A percentile compares a stretch with the other conserved stretches of the same genome.
Evolutionary conservation across 2,113 vertebrate genomes (phyloP).

Genomic region (Chamaea fasciata): DNA sequence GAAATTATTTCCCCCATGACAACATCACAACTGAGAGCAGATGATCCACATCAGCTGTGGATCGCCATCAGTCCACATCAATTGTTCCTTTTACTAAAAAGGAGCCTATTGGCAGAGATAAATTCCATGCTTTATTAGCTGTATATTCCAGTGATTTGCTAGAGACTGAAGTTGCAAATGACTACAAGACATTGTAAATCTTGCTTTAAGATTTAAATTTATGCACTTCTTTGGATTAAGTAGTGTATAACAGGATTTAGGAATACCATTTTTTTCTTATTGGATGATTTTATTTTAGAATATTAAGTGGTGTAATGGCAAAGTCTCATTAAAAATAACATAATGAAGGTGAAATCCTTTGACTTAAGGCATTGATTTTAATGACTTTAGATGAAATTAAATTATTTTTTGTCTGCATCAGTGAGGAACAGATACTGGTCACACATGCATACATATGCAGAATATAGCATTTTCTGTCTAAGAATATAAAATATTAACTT

Average conservation of each 20-base stretch:
- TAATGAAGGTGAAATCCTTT: neutral
- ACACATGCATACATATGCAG: neutral
- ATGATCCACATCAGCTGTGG: neutral
- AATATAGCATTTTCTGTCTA: slow-evolving; percentile 7
- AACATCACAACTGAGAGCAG: neutral
- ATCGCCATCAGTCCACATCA: neutral
- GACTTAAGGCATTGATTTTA: neutral
- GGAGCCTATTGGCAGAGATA: neutral
- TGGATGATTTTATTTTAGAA: neutral
- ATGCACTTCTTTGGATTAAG: neutral
- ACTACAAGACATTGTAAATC: neutral
- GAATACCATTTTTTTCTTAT: neutral
- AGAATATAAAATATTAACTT: slow-evolving; percentile 50
- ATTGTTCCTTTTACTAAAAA: neutral
- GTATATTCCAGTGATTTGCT: neutral
- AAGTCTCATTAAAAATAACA: neutral
- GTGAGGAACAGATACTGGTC: neutral
- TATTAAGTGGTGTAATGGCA: neutral
- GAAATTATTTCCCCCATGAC: neutral
- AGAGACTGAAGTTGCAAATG: neutral
- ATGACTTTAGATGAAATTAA: neutral
- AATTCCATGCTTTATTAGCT: neutral
- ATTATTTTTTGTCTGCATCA: neutral
- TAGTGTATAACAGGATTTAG: neutral
- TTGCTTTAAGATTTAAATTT: neutral